These are phyloP conservation scores for Bos taurus DNA, from an alignment of 2,113 vertebrate species.

Conservation along the genomic window ARS-UCD2.0 NC_037335.1:12905001-12905500, in stretches of 20 bases:
- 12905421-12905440: neutral
- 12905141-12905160: neutral
- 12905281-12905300: neutral
- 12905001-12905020: no score
- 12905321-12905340: neutral
- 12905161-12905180: neutral
- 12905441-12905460: neutral
- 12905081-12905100: no score
- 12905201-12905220: accelerated
- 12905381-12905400: neutral
- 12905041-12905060: no score
- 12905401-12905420: neutral
- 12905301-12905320: neutral
- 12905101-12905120: neutral
- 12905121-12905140: neutral
- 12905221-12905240: neutral
- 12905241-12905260: neutral
- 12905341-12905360: neutral
- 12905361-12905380: neutral
- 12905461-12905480: neutral
- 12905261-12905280: neutral
- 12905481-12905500: neutral
- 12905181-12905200: neutral
- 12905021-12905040: no score
- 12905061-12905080: accelerated